Base-by-base conservation (phyloP, 2,888 invertebrate species). In the Leucania comma region DNA sequence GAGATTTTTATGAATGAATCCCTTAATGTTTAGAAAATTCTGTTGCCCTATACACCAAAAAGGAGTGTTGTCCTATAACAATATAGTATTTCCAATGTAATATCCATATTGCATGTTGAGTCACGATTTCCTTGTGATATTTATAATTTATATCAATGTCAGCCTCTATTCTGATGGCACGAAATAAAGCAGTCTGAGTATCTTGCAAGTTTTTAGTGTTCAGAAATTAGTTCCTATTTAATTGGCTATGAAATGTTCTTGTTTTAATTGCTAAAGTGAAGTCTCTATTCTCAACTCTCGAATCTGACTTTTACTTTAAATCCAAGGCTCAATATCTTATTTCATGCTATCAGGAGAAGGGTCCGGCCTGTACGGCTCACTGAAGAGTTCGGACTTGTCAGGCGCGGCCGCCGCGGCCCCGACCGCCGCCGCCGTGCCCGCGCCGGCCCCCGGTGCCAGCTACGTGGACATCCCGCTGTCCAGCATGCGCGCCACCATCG, bases 401-500 rank as follows among this genome's bases (percentile, higher is more conserved):
- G 87, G 88, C 0, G 82, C 87, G 0, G 85, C 87, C 0, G 81
- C 87, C 6, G 75, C 87, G 2, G 72, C 83, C 0, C 14, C 73
- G 90, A 22, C 72, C 17, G 22, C 22, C 0, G 20, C 87, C 6
- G 74, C 89, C 88, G 12, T 59, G 8, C 90, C 94, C 0, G 86
- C 93, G 26, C 95, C 96, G 1, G 89, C 94, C 0, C 93, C 96
- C 5, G 96, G 96, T 9, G 95, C 96, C 63, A 90, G 95, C 48
- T 98, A 94, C 94, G 95, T 96, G 54, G 99, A 99, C 95, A 96
- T 98, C 77, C 98, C 99, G 0, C 96, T 99, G 46, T 97, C 98
- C 2, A 98, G 97, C 89, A 98, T 99, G 94, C 96, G 99, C 76
- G 97, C 97, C 80, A 97, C 98, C 42, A 99, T 99, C 89, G 99